Percentiles rank a stretch among this genome's conserved stretches.
Conservation (phyloP, 2,113 vertebrate species). For the Siniperca knerii region DNA sequence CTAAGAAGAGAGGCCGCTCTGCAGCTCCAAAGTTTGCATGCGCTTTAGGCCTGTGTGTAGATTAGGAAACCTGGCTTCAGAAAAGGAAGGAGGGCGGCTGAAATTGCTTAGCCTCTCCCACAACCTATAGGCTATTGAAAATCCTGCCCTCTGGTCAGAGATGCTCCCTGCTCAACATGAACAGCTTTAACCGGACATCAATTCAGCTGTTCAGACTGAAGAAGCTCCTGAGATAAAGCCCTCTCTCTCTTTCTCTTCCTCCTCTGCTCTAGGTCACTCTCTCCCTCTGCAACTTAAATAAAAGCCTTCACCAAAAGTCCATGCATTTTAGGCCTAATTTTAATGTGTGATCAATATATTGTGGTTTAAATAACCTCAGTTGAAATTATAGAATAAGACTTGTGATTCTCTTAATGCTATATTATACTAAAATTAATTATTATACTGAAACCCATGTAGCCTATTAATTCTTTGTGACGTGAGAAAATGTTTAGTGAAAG, state of each 20-base stretch:
- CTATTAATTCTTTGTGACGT: not conserved
- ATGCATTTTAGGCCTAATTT: not conserved
- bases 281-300: not conserved
- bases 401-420: not conserved
- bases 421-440: not conserved
- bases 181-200: conserved; percentile 36
- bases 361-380: not conserved
- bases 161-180: conserved; percentile 26
- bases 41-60: not conserved
- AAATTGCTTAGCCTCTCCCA: conserved; percentile 60
- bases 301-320: not conserved
- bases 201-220: conserved; percentile 28
- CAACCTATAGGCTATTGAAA: conserved; percentile 48
- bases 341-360: not conserved
- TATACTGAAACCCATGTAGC: not conserved
- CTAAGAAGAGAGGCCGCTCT: not conserved
- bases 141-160: conserved; percentile 58
- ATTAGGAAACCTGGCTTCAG: conserved; percentile 15
- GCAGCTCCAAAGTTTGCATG: conserved; percentile 28
- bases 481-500: not conserved
- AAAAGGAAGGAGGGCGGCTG: not conserved
- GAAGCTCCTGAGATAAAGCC: conserved; percentile 17
- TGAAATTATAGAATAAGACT: not conserved
- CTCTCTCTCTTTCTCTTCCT: not conserved
- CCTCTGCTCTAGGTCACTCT: not conserved